phyloP scores from a whole-genome alignment of 2,797 vertebrate species.

The Neostethus bicornis region DNA sequence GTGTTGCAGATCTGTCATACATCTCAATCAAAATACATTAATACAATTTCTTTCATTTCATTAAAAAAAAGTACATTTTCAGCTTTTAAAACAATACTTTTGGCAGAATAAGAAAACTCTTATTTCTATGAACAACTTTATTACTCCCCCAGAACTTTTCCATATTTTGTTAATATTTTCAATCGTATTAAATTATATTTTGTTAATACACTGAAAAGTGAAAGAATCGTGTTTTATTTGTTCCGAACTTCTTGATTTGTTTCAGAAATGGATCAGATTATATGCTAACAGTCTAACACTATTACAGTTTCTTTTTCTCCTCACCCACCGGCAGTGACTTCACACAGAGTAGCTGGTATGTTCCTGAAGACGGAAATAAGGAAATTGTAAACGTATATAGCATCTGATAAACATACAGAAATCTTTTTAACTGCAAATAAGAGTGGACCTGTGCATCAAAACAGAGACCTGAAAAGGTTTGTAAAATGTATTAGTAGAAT shows the following conservation, averaged over 20 bases:
- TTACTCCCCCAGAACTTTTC: too few relatives aligned
- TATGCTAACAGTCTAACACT: constrained; percentile 40
- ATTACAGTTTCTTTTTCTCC: constrained; percentile 37
- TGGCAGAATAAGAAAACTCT: too few relatives aligned
- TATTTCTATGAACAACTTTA: too few relatives aligned
- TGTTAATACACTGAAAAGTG: background rate
- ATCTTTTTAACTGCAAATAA: constrained; percentile 37
- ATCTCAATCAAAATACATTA: too few relatives aligned
- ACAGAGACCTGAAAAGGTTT: constrained; percentile 66
- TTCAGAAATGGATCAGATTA: constrained; percentile 23
- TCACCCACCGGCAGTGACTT: constrained; percentile 34
- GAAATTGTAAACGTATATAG: constrained; percentile 28
- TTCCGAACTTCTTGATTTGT: constrained; percentile 3
- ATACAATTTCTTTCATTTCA: too few relatives aligned
- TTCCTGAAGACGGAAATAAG: constrained; percentile 53
- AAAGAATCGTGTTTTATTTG: background rate
- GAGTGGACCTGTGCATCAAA: constrained; percentile 36
- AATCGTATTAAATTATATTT: too few relatives aligned
- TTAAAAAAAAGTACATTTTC: too few relatives aligned
- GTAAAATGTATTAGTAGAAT: constrained; percentile 72
- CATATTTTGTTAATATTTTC: too few relatives aligned
- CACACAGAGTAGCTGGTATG: constrained; percentile 44
- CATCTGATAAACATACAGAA: constrained; percentile 57
- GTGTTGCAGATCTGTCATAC: too few relatives aligned
- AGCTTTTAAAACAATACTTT: too few relatives aligned